Percentiles rank a stretch among this genome's conserved stretches.
phyloP scores from a whole-genome alignment of 1,140 invertebrate species.

The Drosophila hydei region DNA sequence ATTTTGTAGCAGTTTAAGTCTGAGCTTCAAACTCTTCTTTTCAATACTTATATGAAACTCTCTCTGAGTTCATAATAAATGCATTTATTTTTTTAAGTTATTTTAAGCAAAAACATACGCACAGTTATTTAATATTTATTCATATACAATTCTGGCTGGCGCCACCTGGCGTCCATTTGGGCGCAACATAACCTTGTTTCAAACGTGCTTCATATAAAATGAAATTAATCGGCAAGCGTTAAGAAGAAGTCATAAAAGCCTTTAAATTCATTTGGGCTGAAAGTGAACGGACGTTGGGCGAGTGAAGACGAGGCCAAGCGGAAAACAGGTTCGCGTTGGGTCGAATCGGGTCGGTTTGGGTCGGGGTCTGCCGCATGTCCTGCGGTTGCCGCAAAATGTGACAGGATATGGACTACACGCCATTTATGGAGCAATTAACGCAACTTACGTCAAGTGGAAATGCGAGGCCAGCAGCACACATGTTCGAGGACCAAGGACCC shows the following conservation, averaged over 20 bases:
- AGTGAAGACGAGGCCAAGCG: not conserved
- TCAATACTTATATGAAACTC: no score
- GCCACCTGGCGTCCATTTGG: conserved; percentile 16
- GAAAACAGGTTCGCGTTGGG: not conserved
- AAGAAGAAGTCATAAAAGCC: conserved; percentile 58
- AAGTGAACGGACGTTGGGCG: not conserved
- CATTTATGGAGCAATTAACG: conserved; percentile 81
- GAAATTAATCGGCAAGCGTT: conserved; percentile 74
- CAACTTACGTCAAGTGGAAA: conserved; percentile 51
- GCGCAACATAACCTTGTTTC: conserved; percentile 12
- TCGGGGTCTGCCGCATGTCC: conserved; percentile 35
- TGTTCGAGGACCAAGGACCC: conserved; percentile 11
- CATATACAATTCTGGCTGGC: not conserved
- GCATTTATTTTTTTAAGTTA: no score
- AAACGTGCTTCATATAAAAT: conserved; percentile 57
- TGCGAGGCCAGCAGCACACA: conserved; percentile 14
- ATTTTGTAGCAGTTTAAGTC: not conserved
- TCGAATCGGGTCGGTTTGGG: not conserved
- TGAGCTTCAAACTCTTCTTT: no score
- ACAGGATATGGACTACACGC: conserved; percentile 77
- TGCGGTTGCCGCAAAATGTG: conserved; percentile 60
- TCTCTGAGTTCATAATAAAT: no score
- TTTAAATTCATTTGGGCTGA: conserved; percentile 71
- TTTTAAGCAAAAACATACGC: not conserved
- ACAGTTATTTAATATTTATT: not conserved